Percentiles rank a stretch among this genome's conserved stretches.
Conservation (phyloP, 2,113 vertebrate species). For the Mesitornis unicolor region DNA sequence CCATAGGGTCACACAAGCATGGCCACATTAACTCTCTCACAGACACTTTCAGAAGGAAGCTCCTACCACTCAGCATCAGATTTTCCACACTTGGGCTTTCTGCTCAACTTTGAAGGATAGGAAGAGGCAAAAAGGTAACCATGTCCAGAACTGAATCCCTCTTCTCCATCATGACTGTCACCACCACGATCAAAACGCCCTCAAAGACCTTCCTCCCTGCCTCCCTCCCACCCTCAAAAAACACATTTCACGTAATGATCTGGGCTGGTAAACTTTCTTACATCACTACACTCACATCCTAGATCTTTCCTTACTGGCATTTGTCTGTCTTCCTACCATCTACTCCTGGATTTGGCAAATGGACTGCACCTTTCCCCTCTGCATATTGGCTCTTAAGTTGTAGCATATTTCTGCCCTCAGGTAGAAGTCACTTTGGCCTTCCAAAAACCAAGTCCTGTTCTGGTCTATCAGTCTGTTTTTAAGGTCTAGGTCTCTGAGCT, state of each 20-base stretch:
- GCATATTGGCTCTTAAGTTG: fast-evolving
- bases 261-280: neutral
- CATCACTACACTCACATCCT: neutral
- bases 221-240: neutral
- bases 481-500: neutral
- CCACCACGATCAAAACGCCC: neutral
- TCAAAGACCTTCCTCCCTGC: neutral
- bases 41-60: neutral
- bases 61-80: neutral
- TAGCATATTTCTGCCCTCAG: neutral
- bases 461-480: neutral
- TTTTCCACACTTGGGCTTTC: neutral
- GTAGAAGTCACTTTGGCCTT: neutral
- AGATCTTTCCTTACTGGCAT: neutral
- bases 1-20: neutral
- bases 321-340: neutral
- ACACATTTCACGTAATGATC: neutral
- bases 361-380: neutral
- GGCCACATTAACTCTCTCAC: neutral
- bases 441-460: neutral
- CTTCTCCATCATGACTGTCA: neutral
- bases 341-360: neutral
- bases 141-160: neutral
- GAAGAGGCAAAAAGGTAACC: neutral
- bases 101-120: neutral